Percentiles rank a stretch among this genome's conserved stretches.
phyloP scores from a whole-genome alignment of 2,797 vertebrate genomes.

The Sebastiscus tertius region DNA sequence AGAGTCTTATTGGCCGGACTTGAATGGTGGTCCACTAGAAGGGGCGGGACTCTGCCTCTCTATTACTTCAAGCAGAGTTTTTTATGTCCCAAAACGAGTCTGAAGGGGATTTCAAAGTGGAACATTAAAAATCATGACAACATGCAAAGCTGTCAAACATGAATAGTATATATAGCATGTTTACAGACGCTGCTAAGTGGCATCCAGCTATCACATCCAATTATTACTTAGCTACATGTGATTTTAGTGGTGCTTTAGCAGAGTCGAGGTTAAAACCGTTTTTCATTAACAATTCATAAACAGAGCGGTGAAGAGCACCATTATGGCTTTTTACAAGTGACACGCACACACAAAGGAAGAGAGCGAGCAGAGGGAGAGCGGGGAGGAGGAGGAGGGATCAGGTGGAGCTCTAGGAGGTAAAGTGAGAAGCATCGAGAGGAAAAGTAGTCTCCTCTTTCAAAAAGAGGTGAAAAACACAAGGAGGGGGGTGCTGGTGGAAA shows the following conservation, averaged over 20 bases:
- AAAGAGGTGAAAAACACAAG: background rate
- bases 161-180: background rate
- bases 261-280: background rate
- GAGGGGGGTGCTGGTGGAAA: background rate
- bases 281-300: slow-evolving; percentile 31
- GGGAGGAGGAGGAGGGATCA: background rate
- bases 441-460: background rate
- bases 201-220: background rate
- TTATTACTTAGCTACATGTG: background rate
- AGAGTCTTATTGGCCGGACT: background rate
- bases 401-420: background rate
- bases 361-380: background rate
- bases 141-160: background rate
- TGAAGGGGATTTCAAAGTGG: background rate
- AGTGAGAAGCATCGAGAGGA: background rate
- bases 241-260: background rate
- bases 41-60: too few relatives aligned
- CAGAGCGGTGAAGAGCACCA: background rate
- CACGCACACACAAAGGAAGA: background rate
- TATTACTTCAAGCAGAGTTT: background rate
- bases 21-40: too few relatives aligned
- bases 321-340: background rate
- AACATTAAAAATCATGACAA: background rate
- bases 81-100: background rate
- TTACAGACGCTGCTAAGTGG: background rate